phyloP scores from a whole-genome alignment of 2,797 vertebrate species.

The Eulemur coronatus region DNA sequence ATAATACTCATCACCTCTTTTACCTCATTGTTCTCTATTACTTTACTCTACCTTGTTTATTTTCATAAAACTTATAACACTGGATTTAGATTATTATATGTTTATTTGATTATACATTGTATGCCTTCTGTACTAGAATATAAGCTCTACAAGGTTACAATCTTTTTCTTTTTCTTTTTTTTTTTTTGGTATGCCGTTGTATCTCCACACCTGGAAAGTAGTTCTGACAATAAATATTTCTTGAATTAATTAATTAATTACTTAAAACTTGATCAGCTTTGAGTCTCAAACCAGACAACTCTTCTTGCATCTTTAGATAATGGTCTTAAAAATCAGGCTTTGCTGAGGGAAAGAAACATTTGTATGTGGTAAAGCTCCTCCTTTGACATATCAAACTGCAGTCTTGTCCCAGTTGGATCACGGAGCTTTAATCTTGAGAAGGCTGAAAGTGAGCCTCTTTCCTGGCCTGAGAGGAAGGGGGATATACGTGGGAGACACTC shows the following conservation, averaged over 20 bases:
- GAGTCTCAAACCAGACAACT: background rate
- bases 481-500: background rate
- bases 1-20: background rate
- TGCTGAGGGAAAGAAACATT: background rate
- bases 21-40: background rate
- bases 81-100: background rate
- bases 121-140: background rate
- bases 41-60: background rate
- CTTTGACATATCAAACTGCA: background rate
- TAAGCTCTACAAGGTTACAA: background rate
- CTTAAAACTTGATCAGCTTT: background rate
- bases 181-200: background rate
- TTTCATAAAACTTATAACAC: background rate
- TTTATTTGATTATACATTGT: background rate
- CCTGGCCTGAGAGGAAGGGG: background rate
- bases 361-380: background rate
- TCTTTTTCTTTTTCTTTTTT: background rate
- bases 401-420: background rate
- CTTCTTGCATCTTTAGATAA: background rate
- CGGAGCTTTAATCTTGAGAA: background rate
- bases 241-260: background rate
- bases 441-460: background rate
- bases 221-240: background rate
- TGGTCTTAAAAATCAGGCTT: background rate
- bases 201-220: background rate